Conservation (phyloP, 2,888 invertebrate species). For the Platycnemis pennipes region DNA sequence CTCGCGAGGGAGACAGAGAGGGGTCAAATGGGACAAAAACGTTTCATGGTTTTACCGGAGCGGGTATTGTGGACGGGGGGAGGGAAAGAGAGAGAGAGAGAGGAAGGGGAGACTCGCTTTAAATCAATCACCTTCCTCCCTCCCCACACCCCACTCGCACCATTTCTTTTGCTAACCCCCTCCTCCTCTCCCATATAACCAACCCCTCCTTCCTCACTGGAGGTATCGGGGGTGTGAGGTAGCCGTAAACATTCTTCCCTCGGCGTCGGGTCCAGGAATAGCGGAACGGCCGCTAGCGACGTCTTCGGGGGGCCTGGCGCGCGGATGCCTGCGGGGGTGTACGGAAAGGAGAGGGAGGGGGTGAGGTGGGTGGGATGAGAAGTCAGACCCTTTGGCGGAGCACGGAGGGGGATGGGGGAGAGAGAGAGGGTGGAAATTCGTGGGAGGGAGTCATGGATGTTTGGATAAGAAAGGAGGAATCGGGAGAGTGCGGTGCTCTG, state of each 20-base stretch:
- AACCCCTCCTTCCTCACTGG: neutral
- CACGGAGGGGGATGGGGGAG: neutral
- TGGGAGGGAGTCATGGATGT: neutral
- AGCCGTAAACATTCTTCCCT: conserved; percentile 61
- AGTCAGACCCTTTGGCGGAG: neutral
- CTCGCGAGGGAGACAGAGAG: neutral
- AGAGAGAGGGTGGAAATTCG: neutral
- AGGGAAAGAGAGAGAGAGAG: neutral
- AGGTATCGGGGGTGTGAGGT: no score
- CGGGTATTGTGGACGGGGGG: neutral
- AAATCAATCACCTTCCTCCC: neutral
- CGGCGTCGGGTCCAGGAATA: conserved; percentile 63
- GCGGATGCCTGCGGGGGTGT: neutral
- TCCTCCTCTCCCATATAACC: neutral
- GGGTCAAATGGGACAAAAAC: neutral
- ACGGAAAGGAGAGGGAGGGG: neutral
- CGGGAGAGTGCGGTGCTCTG: neutral
- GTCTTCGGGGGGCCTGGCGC: neutral
- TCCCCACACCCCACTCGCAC: neutral
- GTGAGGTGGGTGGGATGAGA: neutral
- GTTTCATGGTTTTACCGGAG: neutral
- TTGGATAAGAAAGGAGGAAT: conserved; percentile 10
- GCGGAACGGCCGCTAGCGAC: conserved; percentile 52
- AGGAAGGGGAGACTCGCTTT: neutral
- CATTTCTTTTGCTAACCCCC: neutral